Percentiles rank a stretch among this genome's conserved stretches.
phyloP scores from a whole-genome alignment of 2,113 vertebrate species.

The Tinamus guttatus region DNA sequence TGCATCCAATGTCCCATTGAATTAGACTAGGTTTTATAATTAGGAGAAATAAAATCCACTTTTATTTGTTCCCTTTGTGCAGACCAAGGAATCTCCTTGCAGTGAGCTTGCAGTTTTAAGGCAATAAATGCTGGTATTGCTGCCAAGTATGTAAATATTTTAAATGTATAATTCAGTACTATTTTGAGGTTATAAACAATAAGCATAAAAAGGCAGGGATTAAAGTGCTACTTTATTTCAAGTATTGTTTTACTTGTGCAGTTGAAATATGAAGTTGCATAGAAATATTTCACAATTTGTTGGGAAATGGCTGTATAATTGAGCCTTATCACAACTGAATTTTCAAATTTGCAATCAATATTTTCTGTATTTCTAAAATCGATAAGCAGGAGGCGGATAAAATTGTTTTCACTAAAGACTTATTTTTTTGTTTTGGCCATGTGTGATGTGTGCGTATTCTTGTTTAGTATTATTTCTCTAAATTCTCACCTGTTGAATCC shows the following conservation, averaged over 20 bases:
- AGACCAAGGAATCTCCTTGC: slow-evolving; percentile 58
- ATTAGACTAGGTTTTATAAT: not conserved
- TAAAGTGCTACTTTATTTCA: slow-evolving; percentile 59
- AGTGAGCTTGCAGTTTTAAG: slow-evolving; percentile 69
- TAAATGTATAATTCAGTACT: slow-evolving; percentile 75
- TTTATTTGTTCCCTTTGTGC: slow-evolving; percentile 51
- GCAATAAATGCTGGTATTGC: slow-evolving; percentile 76
- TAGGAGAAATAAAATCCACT: not conserved
- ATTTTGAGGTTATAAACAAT: slow-evolving; percentile 48
- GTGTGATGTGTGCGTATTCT: slow-evolving; percentile 75
- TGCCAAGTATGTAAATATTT: slow-evolving; percentile 72
- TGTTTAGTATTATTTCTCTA: slow-evolving; percentile 37
- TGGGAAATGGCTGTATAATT: slow-evolving; percentile 66
- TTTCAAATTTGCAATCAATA: slow-evolving; percentile 62
- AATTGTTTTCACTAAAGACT: slow-evolving; percentile 78
- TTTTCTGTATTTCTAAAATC: slow-evolving; percentile 75
- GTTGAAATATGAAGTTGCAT: slow-evolving; percentile 60
- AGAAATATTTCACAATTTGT: slow-evolving; percentile 63
- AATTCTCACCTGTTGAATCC: slow-evolving; percentile 1
- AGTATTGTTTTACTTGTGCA: slow-evolving; percentile 72
- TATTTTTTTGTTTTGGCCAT: slow-evolving; percentile 75
- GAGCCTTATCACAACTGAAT: slow-evolving; percentile 62
- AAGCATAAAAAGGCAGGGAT: slow-evolving; percentile 57
- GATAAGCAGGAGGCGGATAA: slow-evolving; percentile 63
- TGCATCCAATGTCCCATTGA: not conserved